Conservation (phyloP, 2,888 invertebrate species). For the Mystacides longicornis region DNA sequence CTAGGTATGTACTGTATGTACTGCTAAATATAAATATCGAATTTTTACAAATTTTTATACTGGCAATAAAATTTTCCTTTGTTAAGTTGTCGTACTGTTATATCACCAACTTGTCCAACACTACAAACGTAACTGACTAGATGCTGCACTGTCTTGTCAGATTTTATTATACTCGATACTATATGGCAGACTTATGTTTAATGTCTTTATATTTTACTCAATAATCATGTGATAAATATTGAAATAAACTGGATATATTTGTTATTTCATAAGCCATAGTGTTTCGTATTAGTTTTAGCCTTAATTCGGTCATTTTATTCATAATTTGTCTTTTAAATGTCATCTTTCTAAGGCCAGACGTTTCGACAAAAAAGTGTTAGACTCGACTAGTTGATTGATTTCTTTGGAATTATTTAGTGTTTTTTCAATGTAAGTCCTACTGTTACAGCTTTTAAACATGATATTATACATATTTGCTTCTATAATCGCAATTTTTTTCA, state of each 20-base stretch:
- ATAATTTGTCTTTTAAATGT: neutral
- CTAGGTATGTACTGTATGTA: no score
- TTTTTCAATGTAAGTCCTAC: neutral
- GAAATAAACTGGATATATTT: neutral
- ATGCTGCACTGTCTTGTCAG: neutral
- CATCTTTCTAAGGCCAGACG: neutral
- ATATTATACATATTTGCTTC: no score
- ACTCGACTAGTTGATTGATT: neutral
- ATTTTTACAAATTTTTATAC: no score
- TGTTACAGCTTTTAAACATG: no score
- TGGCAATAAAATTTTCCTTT: neutral
- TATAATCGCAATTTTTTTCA: no score
- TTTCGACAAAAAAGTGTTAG: neutral
- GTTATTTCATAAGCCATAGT: neutral
- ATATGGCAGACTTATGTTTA: neutral
- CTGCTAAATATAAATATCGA: no score
- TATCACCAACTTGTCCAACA: neutral
- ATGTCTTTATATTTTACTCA: neutral
- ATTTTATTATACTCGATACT: slow-evolving; percentile 1
- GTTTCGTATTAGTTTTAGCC: neutral
- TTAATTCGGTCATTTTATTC: neutral
- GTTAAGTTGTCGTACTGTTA: neutral
- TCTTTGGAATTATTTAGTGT: neutral
- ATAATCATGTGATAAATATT: neutral
- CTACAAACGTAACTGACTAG: neutral